Conservation (phyloP, 2,888 invertebrate genomes). For the Torymus aiolomorphi region DNA sequence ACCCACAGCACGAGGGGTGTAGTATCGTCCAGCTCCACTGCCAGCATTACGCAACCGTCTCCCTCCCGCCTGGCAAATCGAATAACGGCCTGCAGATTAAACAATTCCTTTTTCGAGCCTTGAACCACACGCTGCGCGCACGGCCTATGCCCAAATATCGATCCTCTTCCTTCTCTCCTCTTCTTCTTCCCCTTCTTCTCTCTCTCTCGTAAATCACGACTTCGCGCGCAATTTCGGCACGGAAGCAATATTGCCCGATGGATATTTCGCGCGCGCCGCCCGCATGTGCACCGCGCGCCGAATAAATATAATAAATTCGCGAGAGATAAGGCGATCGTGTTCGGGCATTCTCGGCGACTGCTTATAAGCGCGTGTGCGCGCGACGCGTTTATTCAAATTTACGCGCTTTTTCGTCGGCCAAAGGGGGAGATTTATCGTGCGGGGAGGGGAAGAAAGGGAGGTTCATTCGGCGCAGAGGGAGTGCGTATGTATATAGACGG, state of each 20-base stretch:
- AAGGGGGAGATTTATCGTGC: no score
- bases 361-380: not conserved
- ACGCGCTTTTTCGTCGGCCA: constrained; percentile 7
- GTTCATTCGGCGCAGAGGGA: no score
- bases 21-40: no score
- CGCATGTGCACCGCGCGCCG: constrained; percentile 26
- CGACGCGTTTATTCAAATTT: constrained; percentile 34
- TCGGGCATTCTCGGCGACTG: constrained; percentile 49
- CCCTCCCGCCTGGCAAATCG: constrained; percentile 2
- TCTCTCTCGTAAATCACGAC: constrained; percentile 34
- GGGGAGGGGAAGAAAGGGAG: no score
- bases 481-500: no score
- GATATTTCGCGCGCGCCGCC: constrained; percentile 2
- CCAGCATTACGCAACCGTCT: not conserved
- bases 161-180: not conserved
- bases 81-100: constrained; percentile 16
- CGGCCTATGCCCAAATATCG: constrained; percentile 35
- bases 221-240: constrained; percentile 40
- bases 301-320: constrained; percentile 55
- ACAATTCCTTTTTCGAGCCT: constrained; percentile 17
- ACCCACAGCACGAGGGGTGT: not conserved
- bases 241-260: constrained; percentile 31
- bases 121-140: not conserved
- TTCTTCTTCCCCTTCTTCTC: not conserved
- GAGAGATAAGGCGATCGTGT: constrained; percentile 46